Percentiles rank a stretch among this genome's conserved stretches.
Conservation (phyloP, 2,888 invertebrate species). For the Nipponacmea schrenckii region DNA sequence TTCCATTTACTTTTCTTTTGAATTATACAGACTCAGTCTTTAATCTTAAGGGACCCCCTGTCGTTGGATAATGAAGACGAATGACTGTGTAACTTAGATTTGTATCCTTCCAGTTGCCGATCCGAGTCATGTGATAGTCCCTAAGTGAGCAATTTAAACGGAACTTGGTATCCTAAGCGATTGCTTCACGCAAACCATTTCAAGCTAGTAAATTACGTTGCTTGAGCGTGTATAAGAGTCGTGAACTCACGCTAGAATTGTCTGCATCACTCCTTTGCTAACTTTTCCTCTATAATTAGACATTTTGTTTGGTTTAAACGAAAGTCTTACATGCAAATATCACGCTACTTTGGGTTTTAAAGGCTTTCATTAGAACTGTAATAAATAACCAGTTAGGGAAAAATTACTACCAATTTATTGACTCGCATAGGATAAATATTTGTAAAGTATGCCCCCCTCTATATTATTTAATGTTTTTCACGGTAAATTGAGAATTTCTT, state of each 20-base stretch:
- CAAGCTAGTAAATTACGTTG: background rate
- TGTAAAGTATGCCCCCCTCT: background rate
- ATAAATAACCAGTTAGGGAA: background rate
- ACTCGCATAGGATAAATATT: background rate
- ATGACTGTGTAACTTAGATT: background rate
- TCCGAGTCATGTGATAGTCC: constrained; percentile 2
- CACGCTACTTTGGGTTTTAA: background rate
- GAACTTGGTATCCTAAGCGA: background rate
- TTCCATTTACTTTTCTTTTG: background rate
- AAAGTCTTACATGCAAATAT: background rate
- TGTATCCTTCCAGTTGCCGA: no score
- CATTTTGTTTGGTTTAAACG: background rate
- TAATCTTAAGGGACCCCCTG: constrained; percentile 1
- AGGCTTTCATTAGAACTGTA: background rate
- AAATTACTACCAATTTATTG: no score
- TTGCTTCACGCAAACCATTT: background rate
- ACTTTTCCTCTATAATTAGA: background rate
- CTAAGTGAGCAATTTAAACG: background rate
- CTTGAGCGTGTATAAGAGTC: background rate
- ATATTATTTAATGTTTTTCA: background rate
- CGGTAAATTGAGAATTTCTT: constrained; percentile 1
- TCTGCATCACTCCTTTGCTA: background rate
- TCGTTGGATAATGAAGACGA: background rate
- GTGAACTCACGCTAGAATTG: background rate
- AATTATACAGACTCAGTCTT: background rate